Percentiles rank a stretch among this genome's conserved stretches.
These are phyloP conservation scores for Rhadina sibilatrix DNA, from an alignment of 2,113 vertebrate genomes.

Conservation along the genomic window DNA sequence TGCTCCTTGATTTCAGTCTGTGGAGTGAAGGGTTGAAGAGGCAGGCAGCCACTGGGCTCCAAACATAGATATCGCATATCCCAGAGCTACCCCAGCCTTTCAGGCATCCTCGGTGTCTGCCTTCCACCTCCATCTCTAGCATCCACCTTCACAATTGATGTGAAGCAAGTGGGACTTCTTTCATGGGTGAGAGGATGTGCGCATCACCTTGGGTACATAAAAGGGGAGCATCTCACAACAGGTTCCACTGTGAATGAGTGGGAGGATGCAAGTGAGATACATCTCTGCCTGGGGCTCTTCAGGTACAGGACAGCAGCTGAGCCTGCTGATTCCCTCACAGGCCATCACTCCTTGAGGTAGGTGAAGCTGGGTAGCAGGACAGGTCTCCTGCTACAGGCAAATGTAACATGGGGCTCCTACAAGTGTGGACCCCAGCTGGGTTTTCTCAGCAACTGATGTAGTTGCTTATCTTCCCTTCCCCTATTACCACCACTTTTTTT, in stretches of 20 bases:
- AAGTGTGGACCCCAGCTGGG: not conserved
- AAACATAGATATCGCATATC: not conserved
- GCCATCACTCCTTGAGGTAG: not conserved
- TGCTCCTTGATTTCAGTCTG: not conserved
- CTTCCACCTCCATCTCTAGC: not conserved
- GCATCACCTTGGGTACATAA: not conserved
- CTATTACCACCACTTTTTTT: not conserved
- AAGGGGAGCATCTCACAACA: not conserved
- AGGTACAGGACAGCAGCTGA: not conserved
- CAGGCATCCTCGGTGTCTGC: not conserved
- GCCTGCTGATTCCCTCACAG: not conserved
- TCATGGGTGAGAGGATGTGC: not conserved
- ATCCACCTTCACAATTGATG: not conserved
- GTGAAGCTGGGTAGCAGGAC: not conserved
- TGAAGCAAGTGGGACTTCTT: not conserved
- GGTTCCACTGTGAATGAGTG: not conserved
- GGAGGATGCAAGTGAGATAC: not conserved
- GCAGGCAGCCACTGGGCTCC: not conserved
- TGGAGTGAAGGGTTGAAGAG: not conserved
- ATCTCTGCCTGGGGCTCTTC: not conserved
- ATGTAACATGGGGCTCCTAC: fast-evolving
- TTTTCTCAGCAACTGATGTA: not conserved
- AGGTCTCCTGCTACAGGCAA: not conserved
- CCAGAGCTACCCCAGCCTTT: not conserved
- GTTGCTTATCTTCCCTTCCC: not conserved